These are phyloP conservation scores for Poeciliopsis turrubarensis DNA, from an alignment of 2,113 vertebrate species.

Conservation along the genomic window DNA sequence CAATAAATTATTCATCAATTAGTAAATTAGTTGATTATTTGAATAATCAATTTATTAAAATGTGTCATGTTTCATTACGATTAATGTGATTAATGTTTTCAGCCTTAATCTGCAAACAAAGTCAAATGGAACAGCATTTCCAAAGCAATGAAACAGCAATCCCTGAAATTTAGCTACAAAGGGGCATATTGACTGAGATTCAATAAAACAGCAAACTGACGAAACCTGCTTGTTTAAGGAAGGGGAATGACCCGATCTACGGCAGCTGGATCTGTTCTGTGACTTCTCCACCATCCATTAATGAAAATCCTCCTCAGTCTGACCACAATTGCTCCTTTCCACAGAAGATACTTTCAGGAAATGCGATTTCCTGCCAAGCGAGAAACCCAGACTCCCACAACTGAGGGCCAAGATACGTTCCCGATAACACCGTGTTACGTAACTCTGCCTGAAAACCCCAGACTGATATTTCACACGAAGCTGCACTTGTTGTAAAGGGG, in stretches of 20 bases:
- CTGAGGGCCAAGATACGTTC: constrained; percentile 33
- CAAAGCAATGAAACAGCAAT: too few relatives aligned
- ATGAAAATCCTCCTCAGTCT: constrained; percentile 62
- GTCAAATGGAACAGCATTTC: too few relatives aligned
- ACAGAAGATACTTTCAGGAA: constrained; percentile 62
- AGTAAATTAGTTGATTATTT: too few relatives aligned
- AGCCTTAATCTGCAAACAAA: too few relatives aligned
- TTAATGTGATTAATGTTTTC: too few relatives aligned
- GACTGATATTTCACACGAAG: constrained; percentile 3
- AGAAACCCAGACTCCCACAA: constrained; percentile 42
- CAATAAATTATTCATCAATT: too few relatives aligned
- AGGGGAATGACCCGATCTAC: background rate
- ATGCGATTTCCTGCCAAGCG: constrained; percentile 66
- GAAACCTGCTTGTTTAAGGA: too few relatives aligned
- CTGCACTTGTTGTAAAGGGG: background rate
- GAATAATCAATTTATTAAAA: too few relatives aligned
- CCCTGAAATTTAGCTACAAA: too few relatives aligned
- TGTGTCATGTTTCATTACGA: too few relatives aligned
- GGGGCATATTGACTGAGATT: too few relatives aligned
- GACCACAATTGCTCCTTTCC: constrained; percentile 51
- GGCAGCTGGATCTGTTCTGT: background rate
- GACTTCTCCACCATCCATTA: constrained; percentile 54
- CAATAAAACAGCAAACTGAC: too few relatives aligned
- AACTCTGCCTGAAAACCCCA: constrained; percentile 30
- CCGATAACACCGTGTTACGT: constrained; percentile 53